phyloP scores from a whole-genome alignment of 1,140 invertebrate genomes.

The Drosophila varians region DNA sequence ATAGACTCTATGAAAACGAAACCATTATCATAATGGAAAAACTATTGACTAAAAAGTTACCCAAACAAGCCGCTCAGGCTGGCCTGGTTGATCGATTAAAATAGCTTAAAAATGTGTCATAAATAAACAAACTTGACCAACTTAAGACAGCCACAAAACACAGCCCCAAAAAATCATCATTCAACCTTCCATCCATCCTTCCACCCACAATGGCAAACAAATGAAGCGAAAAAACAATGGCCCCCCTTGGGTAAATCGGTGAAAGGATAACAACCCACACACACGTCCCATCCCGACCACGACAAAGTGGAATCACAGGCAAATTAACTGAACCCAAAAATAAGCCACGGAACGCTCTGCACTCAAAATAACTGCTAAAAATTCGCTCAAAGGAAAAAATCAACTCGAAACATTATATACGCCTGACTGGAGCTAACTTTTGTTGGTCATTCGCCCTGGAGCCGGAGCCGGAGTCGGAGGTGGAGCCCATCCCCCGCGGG shows the following conservation, averaged over 20 bases:
- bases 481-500: too few relatives aligned
- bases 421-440: constrained; percentile 67
- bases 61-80: neutral
- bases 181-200: neutral
- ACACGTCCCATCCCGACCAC: neutral
- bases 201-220: constrained; percentile 21
- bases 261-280: constrained; percentile 21
- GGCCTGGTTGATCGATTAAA: neutral
- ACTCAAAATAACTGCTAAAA: constrained; percentile 32
- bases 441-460: constrained; percentile 25
- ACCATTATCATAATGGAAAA: neutral
- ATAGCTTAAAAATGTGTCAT: neutral
- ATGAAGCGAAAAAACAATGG: constrained; percentile 51
- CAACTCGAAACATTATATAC: constrained; percentile 66
- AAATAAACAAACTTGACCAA: constrained; percentile 1
- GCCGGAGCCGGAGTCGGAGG: too few relatives aligned
- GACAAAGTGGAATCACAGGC: constrained; percentile 4
- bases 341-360: constrained; percentile 8
- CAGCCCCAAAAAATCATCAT: constrained; percentile 3
- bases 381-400: constrained; percentile 57
- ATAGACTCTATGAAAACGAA: neutral
- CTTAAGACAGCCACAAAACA: neutral
- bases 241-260: constrained; percentile 40
- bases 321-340: constrained; percentile 60
- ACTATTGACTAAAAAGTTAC: neutral